Conservation (phyloP, 2,797 vertebrate species). For the Tapera naevia region DNA sequence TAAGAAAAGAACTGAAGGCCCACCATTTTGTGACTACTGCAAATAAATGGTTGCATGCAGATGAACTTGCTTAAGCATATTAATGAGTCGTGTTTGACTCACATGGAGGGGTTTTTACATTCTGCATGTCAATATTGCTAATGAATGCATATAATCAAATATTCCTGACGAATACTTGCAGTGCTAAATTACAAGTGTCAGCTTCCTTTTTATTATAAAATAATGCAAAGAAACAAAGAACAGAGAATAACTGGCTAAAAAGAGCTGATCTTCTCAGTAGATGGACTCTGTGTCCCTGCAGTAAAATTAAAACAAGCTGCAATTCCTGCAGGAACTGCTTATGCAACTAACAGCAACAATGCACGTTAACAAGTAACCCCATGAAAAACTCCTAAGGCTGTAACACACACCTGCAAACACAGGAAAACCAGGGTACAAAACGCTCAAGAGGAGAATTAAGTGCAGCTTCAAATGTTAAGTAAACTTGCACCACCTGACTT, state of each 20-base stretch:
- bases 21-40: background rate
- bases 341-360: constrained; percentile 77
- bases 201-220: background rate
- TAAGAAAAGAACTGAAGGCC: background rate
- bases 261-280: background rate
- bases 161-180: background rate
- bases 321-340: constrained; percentile 78
- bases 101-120: background rate
- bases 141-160: background rate
- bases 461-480: background rate
- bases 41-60: background rate
- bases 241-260: background rate
- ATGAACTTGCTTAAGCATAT: background rate
- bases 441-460: background rate
- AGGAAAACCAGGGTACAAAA: background rate
- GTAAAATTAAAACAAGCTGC: constrained; percentile 56
- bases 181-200: background rate
- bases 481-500: background rate
- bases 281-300: constrained; percentile 49
- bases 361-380: background rate
- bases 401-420: background rate
- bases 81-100: background rate
- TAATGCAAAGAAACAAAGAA: background rate
- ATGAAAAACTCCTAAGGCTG: background rate
- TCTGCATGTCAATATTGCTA: background rate